phyloP scores from a whole-genome alignment of 1,140 invertebrate species.

The Sesamia nonagrioides region DNA sequence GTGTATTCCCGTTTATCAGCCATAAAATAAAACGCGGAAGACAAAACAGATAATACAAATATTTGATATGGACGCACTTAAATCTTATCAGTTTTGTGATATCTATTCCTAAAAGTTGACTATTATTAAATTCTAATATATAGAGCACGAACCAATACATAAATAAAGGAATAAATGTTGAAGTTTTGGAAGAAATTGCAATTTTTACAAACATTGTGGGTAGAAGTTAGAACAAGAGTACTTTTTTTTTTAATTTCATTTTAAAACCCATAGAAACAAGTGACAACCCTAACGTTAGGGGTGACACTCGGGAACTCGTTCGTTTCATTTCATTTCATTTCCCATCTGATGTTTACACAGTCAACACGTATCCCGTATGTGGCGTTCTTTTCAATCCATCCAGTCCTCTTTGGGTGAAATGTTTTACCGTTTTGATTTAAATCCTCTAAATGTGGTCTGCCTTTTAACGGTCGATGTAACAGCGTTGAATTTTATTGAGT shows the following conservation, averaged over 20 bases:
- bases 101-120: not conserved
- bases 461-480: constrained; percentile 46
- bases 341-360: constrained; percentile 59
- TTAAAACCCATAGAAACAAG: not conserved
- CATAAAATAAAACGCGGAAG: constrained; percentile 4
- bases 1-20: not conserved
- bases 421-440: constrained; percentile 50
- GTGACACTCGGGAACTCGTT: constrained; percentile 53
- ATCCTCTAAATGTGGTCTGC: constrained; percentile 39
- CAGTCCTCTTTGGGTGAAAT: constrained; percentile 30
- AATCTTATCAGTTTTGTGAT: not conserved
- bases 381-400: constrained; percentile 52
- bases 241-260: not conserved
- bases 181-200: too few relatives aligned
- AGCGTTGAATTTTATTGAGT: constrained; percentile 48
- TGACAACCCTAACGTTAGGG: constrained; percentile 45
- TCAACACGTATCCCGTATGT: constrained; percentile 52
- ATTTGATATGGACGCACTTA: not conserved
- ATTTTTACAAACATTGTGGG: too few relatives aligned
- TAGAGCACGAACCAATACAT: not conserved
- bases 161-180: too few relatives aligned
- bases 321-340: constrained; percentile 62
- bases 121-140: too few relatives aligned
- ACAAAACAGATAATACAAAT: constrained; percentile 22
- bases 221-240: too few relatives aligned